Conservation (phyloP, 2,888 invertebrate species). For the Drosophila heteroneura region DNA sequence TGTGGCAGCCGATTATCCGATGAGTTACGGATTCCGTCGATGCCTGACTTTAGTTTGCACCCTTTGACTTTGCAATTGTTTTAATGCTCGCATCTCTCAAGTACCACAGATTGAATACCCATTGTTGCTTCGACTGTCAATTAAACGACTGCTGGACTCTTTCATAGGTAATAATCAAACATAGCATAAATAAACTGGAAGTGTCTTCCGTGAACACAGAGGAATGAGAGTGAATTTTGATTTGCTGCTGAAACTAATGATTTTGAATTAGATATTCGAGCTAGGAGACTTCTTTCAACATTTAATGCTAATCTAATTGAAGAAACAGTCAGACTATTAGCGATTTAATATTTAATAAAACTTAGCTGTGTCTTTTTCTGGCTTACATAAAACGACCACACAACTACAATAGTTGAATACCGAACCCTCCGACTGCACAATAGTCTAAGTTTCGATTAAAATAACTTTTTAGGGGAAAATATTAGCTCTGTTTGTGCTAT, state of each 20-base stretch:
- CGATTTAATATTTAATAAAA: not conserved
- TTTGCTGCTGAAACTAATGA: not conserved
- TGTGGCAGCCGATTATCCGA: slow-evolving; percentile 30
- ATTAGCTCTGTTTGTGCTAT: not conserved
- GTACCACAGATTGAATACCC: slow-evolving; percentile 4
- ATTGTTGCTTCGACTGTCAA: slow-evolving; percentile 12
- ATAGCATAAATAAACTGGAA: not conserved
- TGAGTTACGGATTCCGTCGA: not conserved
- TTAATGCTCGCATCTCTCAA: slow-evolving; percentile 9
- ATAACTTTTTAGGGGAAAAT: not conserved
- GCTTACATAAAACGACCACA: not conserved
- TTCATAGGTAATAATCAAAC: not conserved
- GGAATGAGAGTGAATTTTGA: not conserved
- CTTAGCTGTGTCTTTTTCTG: not conserved
- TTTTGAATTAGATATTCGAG: not conserved
- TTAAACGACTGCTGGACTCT: slow-evolving; percentile 8
- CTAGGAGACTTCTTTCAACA: not conserved
- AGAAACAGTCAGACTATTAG: not conserved
- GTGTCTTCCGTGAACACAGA: not conserved
- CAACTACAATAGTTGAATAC: not conserved
- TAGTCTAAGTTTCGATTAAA: not conserved
- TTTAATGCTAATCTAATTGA: not conserved
- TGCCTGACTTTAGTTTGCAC: not conserved
- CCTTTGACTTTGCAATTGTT: slow-evolving; percentile 4
- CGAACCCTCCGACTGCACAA: not conserved